Conservation (phyloP, 1,140 invertebrate genomes). For the Achroia grisella region DNA sequence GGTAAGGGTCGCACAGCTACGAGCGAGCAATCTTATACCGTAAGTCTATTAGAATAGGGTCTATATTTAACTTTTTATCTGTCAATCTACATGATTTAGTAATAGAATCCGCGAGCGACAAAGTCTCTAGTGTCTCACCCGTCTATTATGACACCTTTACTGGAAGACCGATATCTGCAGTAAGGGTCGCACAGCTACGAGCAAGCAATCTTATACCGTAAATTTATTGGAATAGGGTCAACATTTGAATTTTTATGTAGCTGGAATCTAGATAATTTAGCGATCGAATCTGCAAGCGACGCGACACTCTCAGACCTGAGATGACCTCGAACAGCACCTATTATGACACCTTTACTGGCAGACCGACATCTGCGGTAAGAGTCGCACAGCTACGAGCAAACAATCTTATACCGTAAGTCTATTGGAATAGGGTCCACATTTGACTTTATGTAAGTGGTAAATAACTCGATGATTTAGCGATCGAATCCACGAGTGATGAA, state of each 20-base stretch:
- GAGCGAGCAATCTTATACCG: neutral
- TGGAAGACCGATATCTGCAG: no score
- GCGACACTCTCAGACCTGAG: neutral
- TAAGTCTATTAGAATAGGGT: no score
- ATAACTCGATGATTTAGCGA: neutral
- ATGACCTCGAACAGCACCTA: neutral
- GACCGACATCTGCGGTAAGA: neutral
- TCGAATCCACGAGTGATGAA: neutral
- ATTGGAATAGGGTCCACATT: no score
- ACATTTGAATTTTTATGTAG: no score
- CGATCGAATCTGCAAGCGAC: no score
- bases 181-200: no score
- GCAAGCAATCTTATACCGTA: neutral
- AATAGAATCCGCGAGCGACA: neutral
- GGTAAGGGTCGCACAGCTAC: neutral
- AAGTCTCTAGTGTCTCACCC: neutral
- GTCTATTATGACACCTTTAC: no score
- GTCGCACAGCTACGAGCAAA: neutral
- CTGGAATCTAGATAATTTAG: no score
- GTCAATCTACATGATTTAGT: neutral
- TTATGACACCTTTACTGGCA: slow-evolving; percentile 4
- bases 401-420: slow-evolving; percentile 2
- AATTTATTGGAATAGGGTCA: no score
- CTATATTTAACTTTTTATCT: no score
- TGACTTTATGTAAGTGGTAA: neutral